Evolutionary conservation across 2,113 vertebrate genomes (phyloP).

Genomic region (Sisor rabdophorus): DNA sequence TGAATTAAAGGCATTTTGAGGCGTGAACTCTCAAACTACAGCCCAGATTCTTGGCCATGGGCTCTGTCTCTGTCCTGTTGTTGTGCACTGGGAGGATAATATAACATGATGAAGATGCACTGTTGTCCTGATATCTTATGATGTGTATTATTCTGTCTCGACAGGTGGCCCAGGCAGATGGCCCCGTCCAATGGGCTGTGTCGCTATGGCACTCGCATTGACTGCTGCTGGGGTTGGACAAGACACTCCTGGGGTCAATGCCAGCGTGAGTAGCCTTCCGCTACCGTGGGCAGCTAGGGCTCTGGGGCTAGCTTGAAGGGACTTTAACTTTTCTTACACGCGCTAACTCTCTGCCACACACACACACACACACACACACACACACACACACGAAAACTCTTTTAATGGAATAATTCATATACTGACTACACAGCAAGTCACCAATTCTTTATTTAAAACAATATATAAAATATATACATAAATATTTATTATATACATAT

Average conservation of each 20-base stretch:
- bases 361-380: constrained; percentile 6
- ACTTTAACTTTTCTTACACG: constrained; percentile 54
- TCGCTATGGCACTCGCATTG: constrained; percentile 83
- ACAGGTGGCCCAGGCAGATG: constrained; percentile 91
- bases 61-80: background rate
- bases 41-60: no score
- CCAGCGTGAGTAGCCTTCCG: constrained; percentile 84
- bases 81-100: background rate
- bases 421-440: constrained; percentile 25
- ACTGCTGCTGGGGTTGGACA: constrained; percentile 98
- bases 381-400: constrained; percentile 1
- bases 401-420: no score
- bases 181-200: constrained; percentile 83
- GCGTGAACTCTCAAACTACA: no score
- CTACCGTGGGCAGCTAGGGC: constrained; percentile 55
- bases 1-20: no score
- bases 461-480: no score
- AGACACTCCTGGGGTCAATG: constrained; percentile 88
- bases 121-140: constrained; percentile 49
- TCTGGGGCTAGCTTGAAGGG: constrained; percentile 54
- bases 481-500: no score
- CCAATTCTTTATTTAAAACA: background rate
- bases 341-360: constrained; percentile 35
- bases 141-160: constrained; percentile 45
- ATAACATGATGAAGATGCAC: background rate